A percentile compares a stretch with the other conserved stretches of the same genome.
phyloP scores from a whole-genome alignment of 1,140 invertebrate genomes.

The Drosophila gunungcola region DNA sequence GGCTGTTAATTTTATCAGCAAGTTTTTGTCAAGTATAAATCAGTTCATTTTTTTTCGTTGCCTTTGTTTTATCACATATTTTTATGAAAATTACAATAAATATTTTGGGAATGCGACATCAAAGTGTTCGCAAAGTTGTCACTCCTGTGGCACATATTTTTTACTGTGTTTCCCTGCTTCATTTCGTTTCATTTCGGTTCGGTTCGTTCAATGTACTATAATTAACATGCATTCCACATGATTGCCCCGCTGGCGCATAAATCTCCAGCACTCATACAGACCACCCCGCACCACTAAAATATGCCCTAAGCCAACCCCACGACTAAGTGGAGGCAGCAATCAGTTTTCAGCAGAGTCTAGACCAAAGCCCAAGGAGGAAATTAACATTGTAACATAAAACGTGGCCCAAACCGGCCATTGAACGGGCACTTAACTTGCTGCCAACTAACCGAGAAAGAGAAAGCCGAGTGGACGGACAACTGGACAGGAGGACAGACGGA shows the following conservation, averaged over 20 bases:
- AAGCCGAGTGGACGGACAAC: constrained; percentile 33
- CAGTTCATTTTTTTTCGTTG: background rate
- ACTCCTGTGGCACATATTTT: constrained; percentile 3
- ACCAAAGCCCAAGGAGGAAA: constrained; percentile 63
- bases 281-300: background rate
- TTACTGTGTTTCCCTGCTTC: constrained; percentile 20
- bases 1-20: too few relatives aligned
- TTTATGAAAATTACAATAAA: background rate
- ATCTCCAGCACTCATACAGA: constrained; percentile 55
- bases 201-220: constrained; percentile 53
- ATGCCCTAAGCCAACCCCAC: constrained; percentile 5
- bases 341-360: constrained; percentile 69
- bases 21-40: background rate
- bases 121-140: background rate
- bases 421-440: constrained; percentile 80
- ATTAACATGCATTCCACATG: constrained; percentile 83
- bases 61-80: background rate
- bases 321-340: constrained; percentile 54
- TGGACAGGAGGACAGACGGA: constrained; percentile 1
- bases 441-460: constrained; percentile 53
- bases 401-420: constrained; percentile 72
- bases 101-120: background rate
- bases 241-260: constrained; percentile 72
- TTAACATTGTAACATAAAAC: constrained; percentile 82
- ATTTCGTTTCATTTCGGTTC: constrained; percentile 48